Base-by-base conservation (phyloP, 1,140 invertebrate genomes). In the Tribolium madens region DNA sequence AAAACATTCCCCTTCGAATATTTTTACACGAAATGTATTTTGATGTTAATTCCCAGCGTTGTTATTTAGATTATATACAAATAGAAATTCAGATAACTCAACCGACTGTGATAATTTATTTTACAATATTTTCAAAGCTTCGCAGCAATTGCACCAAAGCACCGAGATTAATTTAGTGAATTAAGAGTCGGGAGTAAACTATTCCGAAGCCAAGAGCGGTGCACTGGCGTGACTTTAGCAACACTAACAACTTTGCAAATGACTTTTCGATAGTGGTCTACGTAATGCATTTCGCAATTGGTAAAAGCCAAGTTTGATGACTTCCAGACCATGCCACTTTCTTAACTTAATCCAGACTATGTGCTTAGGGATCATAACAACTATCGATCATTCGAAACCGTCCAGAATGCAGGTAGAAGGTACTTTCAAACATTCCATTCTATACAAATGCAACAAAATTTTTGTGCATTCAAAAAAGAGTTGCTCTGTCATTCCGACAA, bases 221-320 rank as follows among this genome's bases (percentile, higher is more conserved):
- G 50, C 46, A 31, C 47, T 72, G 70, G 70, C 70, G 70, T 72
- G 70, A 72, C 70, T 72, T 72, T 17, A 52, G 70, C 52, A 72
- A 26, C 21, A 26, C 1, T 26, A 26, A 72, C 70, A 72, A 72
- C 70, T 72, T 72, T 52, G 70, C 50, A 72, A 72, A 72, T 52
- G 70, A 72, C 42, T 72, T 72, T 72, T 72, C 70, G 47, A 72
- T 72, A 72, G 70, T 72, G 70, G 70, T 72, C 70, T 71, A 21
- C 70, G 46, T 72, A 72, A 72, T 72, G 70, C 70, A 72, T 72
- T 72, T 52, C 70, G 15, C 70, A 71, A 71, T 71, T 71, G 69
- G 42, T 52, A 72, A 72, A 52, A 72, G 50, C 70, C 70, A 72
- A 72, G 42, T 72, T 72, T 72, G 70, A 72, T 72, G 70, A 72